These are phyloP conservation scores for Acanthiza pusilla DNA, from an alignment of 2,797 vertebrate species.

Conservation along the genomic window DNA sequence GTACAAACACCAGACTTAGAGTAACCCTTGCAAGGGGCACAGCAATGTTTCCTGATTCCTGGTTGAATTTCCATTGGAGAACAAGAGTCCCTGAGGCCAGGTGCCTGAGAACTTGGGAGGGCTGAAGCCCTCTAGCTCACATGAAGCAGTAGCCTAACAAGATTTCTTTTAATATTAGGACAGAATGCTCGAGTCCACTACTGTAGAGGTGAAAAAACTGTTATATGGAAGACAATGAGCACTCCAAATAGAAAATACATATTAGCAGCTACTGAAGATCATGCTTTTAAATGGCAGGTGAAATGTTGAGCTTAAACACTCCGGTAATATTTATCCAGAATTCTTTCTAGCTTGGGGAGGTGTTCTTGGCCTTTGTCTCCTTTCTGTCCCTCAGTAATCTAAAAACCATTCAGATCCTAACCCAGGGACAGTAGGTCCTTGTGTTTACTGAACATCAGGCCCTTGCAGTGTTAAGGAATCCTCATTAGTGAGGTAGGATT, in stretches of 20 bases:
- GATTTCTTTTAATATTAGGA: not conserved
- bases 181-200: not conserved
- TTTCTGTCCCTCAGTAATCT: not conserved
- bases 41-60: not conserved
- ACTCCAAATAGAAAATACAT: not conserved
- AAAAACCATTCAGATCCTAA: not conserved
- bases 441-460: not conserved
- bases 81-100: not conserved
- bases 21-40: not conserved
- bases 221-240: not conserved
- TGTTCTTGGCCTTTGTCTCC: not conserved
- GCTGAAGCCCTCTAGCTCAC: not conserved
- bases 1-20: not conserved
- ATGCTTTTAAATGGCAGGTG: not conserved
- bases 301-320: not conserved
- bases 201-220: not conserved
- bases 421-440: not conserved
- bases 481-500: accelerated
- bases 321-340: not conserved
- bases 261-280: not conserved
- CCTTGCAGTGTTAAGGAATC: not conserved
- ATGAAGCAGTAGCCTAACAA: not conserved
- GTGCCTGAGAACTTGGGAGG: not conserved
- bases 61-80: not conserved
- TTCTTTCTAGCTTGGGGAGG: not conserved